Evolutionary conservation across 2,113 vertebrate species (phyloP).

Genomic region (Gasterosteus aculeatus): DNA sequence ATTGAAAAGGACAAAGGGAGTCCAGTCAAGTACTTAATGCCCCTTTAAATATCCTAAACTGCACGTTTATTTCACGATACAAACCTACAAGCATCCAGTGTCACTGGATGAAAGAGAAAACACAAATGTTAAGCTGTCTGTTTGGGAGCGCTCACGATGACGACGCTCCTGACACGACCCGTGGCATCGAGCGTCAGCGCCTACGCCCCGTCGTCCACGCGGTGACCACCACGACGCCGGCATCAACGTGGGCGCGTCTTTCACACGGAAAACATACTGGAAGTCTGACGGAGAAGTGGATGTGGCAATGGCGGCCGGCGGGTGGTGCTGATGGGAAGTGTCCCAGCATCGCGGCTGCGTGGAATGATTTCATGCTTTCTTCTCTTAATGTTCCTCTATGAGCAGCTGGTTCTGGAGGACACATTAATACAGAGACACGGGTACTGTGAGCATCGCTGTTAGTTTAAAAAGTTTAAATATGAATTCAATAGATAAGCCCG

Average conservation of each 20-base stretch:
- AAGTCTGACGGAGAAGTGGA: constrained; percentile 16
- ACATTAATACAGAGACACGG: constrained; percentile 3
- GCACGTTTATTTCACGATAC: constrained; percentile 5
- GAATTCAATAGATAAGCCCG: no score
- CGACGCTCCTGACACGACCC: background rate
- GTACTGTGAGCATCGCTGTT: background rate
- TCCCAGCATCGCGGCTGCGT: constrained; percentile 83
- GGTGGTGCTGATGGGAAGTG: constrained; percentile 58
- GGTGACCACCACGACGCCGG: background rate
- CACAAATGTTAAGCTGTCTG: background rate
- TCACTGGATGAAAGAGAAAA: background rate
- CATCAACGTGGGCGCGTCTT: constrained; percentile 19
- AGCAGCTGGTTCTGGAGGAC: constrained; percentile 88
- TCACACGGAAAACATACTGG: constrained; percentile 20
- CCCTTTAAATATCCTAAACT: constrained; percentile 29
- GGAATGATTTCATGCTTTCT: constrained; percentile 33
- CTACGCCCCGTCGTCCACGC: constrained; percentile 2
- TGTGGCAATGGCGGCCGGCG: constrained; percentile 42
- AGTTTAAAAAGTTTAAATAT: background rate
- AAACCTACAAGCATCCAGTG: background rate
- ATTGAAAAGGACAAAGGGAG: background rate
- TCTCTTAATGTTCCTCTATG: constrained; percentile 77
- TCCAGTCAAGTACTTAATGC: constrained; percentile 31
- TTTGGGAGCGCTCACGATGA: constrained; percentile 4
- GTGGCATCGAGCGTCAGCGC: background rate